Percentiles rank a stretch among this genome's conserved stretches.
Evolutionary conservation across 1,140 invertebrate genomes (phyloP).

Genomic region (Mycetomoellerius zeteki): DNA sequence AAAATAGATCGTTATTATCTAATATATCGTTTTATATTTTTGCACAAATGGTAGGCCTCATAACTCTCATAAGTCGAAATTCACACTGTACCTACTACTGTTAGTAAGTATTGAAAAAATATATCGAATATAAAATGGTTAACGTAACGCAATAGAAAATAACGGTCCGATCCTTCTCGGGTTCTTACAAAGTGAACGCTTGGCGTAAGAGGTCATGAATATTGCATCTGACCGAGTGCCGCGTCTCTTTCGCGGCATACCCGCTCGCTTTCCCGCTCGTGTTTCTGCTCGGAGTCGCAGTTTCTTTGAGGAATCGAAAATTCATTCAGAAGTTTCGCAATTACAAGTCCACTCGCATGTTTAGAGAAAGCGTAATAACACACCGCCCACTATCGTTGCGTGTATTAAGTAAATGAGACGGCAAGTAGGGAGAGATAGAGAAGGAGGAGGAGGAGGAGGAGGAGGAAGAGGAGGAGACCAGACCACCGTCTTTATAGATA

Average conservation of each 20-base stretch:
- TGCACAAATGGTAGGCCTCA: not conserved
- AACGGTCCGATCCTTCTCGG: slow-evolving; percentile 38
- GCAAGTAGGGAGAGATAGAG: no score
- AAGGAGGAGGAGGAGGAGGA: no score
- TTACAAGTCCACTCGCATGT: slow-evolving; percentile 70
- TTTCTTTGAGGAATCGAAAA: slow-evolving; percentile 70
- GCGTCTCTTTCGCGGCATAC: slow-evolving; percentile 47
- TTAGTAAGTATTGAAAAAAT: not conserved
- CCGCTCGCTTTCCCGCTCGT: slow-evolving; percentile 56
- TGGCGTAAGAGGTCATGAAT: slow-evolving; percentile 60
- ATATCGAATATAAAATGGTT: not conserved
- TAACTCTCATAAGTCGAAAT: not conserved
- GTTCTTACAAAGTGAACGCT: slow-evolving; percentile 58
- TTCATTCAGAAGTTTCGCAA: slow-evolving; percentile 78
- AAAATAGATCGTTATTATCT: no score
- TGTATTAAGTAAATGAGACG: slow-evolving; percentile 10
- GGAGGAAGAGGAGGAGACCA: no score
- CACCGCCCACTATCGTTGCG: slow-evolving; percentile 56
- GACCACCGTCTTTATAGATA: slow-evolving; percentile 4
- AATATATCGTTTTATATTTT: not conserved
- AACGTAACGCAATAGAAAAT: slow-evolving; percentile 35
- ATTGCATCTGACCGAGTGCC: slow-evolving; percentile 64
- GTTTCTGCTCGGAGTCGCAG: slow-evolving; percentile 43
- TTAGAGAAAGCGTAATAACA: slow-evolving; percentile 72
- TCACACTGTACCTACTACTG: not conserved